phyloP scores from a whole-genome alignment of 2,113 vertebrate species.

The Ctenomys sociabilis region DNA sequence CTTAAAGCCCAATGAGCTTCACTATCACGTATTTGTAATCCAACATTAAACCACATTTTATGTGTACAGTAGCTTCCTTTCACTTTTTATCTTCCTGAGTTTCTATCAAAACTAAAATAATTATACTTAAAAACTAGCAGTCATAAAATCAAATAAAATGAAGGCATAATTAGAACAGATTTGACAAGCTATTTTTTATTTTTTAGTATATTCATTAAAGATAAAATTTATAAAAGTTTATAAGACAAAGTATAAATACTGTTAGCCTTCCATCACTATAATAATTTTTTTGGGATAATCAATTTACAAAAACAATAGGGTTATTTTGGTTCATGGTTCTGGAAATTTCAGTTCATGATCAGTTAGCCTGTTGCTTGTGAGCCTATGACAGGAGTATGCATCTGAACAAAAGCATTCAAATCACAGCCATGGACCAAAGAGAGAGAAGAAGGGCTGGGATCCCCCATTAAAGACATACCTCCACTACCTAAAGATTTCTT shows the following conservation, averaged over 20 bases:
- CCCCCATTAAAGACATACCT: background rate
- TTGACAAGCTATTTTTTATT: constrained; percentile 15
- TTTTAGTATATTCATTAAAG: constrained; percentile 46
- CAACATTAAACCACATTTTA: background rate
- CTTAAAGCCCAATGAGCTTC: background rate
- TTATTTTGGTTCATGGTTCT: background rate
- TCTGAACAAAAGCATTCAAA: background rate
- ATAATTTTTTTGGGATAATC: background rate
- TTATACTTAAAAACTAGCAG: constrained; percentile 3
- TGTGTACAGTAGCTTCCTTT: background rate
- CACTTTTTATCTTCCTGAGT: background rate
- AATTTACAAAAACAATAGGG: too few species aligned
- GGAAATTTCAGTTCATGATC: background rate
- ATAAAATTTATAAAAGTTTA: background rate
- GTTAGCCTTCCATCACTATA: background rate
- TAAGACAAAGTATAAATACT: too few species aligned
- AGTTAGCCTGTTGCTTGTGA: background rate
- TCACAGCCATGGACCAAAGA: background rate
- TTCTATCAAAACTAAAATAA: constrained; percentile 38
- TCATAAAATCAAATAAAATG: constrained; percentile 38
- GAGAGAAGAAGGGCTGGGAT: background rate
- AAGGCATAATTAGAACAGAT: background rate
- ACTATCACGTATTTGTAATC: background rate
- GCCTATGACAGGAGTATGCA: background rate
- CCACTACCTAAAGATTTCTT: background rate